Evolutionary conservation across 2,888 invertebrate species (phyloP), one percentile per base, ranked within the genome.

Genomic region (Zhuqinia jingwanae): DNA sequence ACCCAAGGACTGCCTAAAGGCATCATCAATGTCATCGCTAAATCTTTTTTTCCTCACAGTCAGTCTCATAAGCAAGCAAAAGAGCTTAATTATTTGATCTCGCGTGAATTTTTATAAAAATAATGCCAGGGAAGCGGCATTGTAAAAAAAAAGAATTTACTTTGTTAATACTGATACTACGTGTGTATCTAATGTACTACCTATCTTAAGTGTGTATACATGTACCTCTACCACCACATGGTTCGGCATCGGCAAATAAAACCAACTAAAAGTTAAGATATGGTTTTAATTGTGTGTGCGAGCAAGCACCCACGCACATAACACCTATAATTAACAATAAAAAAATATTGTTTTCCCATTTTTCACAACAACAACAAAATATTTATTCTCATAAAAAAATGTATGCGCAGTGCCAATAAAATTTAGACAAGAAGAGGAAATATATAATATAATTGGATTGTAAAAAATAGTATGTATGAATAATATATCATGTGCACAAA

Each of bases 21-120:
- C 45, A 78, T 60, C 60, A 78, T 78, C 78, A 78, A 78, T 78
- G 78, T 78, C 78, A 78, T 78, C 78, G 47, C 27, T 45, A 73
- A 73, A 73, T 73, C 73, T 73, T n/a, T n/a, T n/a, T n/a, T n/a
- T n/a, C n/a, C n/a, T n/a, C n/a, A n/a, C 50, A 36, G 50, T 36
- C 36, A 36, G 8, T 36, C 36, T 36, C n/a, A n/a, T n/a, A 8
- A 36, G 8, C 36, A 8, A 58, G 20, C 3, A 68, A 11, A n/a
- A 68, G 45, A 68, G 65, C 36, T 17, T 36, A 36, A 65, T 65
- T 27, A 17, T 13, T 17, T 20, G 20, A 73, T 73, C 73, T 73
- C 17, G 53, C 73, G 53, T 27, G 73, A 73, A 50, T 50, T 50
- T 73, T 73, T 73, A 45, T 50, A n/a, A 3, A 50, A 68, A 45